phyloP scores from a whole-genome alignment of 2,113 vertebrate genomes.

The Ailurus styani region DNA sequence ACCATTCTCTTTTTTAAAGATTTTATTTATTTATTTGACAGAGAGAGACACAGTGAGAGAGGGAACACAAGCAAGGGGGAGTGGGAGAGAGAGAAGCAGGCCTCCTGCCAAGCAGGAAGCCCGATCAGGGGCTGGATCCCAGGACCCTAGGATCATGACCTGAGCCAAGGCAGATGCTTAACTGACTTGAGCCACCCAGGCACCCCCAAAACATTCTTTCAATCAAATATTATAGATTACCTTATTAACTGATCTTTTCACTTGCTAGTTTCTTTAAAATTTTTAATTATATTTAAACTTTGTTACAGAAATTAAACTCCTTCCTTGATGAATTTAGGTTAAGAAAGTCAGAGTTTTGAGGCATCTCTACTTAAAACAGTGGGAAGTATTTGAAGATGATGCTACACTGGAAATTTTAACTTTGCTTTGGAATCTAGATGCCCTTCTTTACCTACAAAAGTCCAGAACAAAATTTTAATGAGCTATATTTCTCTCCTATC shows the following conservation, averaged over 20 bases:
- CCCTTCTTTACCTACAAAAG: neutral
- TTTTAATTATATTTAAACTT: neutral
- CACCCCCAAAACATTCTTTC: neutral
- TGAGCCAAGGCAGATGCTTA: no score
- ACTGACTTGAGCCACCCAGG: no score
- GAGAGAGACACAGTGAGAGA: no score
- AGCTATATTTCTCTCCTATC: neutral
- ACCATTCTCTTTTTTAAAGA: no score
- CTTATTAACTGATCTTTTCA: neutral
- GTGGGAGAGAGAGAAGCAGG: no score
- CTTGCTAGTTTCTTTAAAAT: neutral
- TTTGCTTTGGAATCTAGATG: neutral
- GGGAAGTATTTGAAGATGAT: neutral
- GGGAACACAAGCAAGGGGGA: no score
- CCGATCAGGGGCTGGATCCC: no score
- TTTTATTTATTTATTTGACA: no score
- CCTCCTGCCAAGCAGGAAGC: no score
- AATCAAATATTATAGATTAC: neutral
- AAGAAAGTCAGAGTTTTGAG: neutral
- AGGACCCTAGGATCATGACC: no score
- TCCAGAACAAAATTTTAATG: neutral
- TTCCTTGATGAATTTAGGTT: neutral
- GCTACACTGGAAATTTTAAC: neutral
- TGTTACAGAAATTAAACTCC: neutral
- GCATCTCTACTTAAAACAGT: neutral